These are phyloP conservation scores for Lagocephalus sceleratus DNA, from an alignment of 2,797 vertebrate genomes.

Conservation along the genomic window DNA sequence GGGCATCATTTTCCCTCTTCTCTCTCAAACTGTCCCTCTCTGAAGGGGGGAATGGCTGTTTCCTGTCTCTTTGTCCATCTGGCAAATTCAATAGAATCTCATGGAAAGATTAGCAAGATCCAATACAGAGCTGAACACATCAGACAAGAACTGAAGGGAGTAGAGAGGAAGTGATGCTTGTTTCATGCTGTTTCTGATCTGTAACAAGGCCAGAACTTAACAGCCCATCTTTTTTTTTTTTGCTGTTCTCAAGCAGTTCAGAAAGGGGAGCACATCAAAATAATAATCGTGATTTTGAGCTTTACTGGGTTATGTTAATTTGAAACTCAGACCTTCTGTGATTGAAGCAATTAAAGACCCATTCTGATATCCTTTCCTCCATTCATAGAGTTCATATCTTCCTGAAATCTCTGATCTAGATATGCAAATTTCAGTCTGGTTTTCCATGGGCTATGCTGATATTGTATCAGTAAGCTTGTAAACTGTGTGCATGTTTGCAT, in stretches of 20 bases:
- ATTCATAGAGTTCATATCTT: too few relatives aligned
- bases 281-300: too few relatives aligned
- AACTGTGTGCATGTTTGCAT: conserved; percentile 6
- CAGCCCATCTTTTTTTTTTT: conserved; percentile 10
- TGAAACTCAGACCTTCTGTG: too few relatives aligned
- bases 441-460: conserved; percentile 3
- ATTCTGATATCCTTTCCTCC: too few relatives aligned
- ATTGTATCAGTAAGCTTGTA: conserved; percentile 16
- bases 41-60: conserved; percentile 51
- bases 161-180: conserved; percentile 32
- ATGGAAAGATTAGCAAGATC: conserved; percentile 57
- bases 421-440: neutral
- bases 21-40: conserved; percentile 12
- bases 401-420: too few relatives aligned
- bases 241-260: conserved; percentile 12
- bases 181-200: conserved; percentile 41
- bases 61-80: conserved; percentile 71
- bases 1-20: conserved; percentile 9
- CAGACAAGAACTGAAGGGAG: conserved; percentile 16
- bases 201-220: conserved; percentile 21
- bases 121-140: conserved; percentile 33
- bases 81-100: conserved; percentile 58
- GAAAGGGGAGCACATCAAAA: too few relatives aligned
- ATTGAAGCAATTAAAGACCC: too few relatives aligned
- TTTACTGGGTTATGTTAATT: too few relatives aligned